Percentiles rank a stretch among this genome's conserved stretches.
These are phyloP conservation scores for Philereme transversata DNA, from an alignment of 2,888 invertebrate genomes.

Conservation along the genomic window DNA sequence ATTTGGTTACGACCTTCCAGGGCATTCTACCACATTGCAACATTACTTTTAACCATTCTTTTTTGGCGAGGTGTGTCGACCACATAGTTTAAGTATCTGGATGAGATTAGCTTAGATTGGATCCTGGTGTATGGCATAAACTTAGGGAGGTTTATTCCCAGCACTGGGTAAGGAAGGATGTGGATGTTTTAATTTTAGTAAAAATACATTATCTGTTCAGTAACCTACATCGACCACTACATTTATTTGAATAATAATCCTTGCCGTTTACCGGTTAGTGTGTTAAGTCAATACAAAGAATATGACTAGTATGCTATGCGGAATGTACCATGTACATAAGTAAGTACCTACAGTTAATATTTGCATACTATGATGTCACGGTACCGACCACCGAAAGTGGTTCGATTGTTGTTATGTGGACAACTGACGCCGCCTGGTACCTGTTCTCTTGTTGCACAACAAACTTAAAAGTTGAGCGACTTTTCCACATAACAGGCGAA, in stretches of 20 bases:
- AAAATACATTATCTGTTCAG: neutral
- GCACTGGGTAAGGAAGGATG: too few relatives aligned
- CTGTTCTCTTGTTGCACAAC: constrained; percentile 51
- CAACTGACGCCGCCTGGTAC: constrained; percentile 44
- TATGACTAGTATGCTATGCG: constrained; percentile 14
- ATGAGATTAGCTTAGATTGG: too few relatives aligned
- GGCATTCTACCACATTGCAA: neutral
- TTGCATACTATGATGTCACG: constrained; percentile 48
- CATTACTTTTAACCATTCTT: neutral
- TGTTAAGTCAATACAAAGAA: constrained; percentile 39
- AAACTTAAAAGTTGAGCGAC: constrained; percentile 35
- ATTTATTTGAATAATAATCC: constrained; percentile 19
- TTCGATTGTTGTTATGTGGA: constrained; percentile 55
- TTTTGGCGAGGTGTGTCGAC: too few relatives aligned
- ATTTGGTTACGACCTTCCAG: neutral
- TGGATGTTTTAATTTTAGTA: neutral
- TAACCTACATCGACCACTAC: neutral
- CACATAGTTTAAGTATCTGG: too few relatives aligned
- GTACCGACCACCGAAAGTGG: constrained; percentile 37
- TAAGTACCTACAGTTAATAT: constrained; percentile 39
- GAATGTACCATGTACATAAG: constrained; percentile 35
- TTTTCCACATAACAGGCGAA: constrained; percentile 4
- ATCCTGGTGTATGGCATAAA: too few relatives aligned
- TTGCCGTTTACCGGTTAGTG: constrained; percentile 34
- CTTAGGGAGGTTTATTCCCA: too few relatives aligned